Base-by-base conservation (phyloP, 2,888 invertebrate genomes). In the Ochropleura leucogaster region DNA sequence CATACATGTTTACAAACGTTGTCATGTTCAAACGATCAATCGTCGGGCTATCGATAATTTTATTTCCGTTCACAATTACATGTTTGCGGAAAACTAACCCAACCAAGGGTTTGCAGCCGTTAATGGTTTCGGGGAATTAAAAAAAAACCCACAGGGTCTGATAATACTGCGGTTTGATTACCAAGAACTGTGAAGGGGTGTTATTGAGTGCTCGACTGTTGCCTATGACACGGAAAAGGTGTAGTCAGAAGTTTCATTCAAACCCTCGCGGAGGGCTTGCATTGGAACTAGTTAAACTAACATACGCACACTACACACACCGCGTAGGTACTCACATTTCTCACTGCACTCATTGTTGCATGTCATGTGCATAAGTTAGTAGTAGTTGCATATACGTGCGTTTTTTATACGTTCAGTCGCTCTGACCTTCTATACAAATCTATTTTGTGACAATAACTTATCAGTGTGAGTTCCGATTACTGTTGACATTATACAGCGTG, bases 401-500 rank as follows among this genome's bases (percentile, higher is more conserved):
- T 40, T n/a, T 59, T 30, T 51, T 14, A 10, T 12, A 59, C 3
- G 14, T n/a, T n/a, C 10, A 18, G 40, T 47, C 16, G 4, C 49
- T 6, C 6, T 6, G 14, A 20, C 53, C 71, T 77, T 79, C 46
- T 71, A 49, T 10, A 51, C 9, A 9, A 12, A 55, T 57, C 18
- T 71, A 12, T 79, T 51, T 44, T 46, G 12, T 76, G 87, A 87
- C 89, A 86, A 72, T 86, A 82, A 86, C 85, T 92, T 93, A 94
- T 93, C 92, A 90, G 88, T 90, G 88, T 84, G 89, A 91, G 89
- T 90, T 90, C 89, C 86, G 89, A 91, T 92, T 90, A 90, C 84
- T 91, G 90, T 91, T 91, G 90, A 90, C 87, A 88, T 88, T 86
- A 82, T 73, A 68, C 72, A 86, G 79, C 79, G 80, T 86, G 84